phyloP scores from a whole-genome alignment of 2,113 vertebrate genomes.

The Passer domesticus region DNA sequence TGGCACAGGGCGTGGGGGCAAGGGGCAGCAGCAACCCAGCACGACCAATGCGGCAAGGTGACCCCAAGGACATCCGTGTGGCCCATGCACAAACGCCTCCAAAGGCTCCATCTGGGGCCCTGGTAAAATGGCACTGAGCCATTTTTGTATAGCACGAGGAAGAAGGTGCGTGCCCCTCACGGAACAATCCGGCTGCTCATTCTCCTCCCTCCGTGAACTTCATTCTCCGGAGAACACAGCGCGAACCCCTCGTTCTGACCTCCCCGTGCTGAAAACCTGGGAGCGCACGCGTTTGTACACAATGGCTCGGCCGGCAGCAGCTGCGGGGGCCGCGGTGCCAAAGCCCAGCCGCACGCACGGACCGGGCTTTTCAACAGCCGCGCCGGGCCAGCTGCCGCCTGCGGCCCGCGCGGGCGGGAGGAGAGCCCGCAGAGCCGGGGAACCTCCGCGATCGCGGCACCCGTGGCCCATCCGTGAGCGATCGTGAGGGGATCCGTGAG shows the following conservation, averaged over 20 bases:
- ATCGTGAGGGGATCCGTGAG: too few relatives aligned
- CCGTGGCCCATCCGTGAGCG: background rate
- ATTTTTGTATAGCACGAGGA: background rate
- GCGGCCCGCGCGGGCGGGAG: background rate
- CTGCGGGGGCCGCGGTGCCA: background rate
- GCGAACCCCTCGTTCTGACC: rapidly evolving
- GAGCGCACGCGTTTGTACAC: background rate
- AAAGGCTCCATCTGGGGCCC: background rate
- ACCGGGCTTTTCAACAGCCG: background rate
- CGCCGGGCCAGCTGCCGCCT: background rate
- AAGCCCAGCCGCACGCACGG: background rate
- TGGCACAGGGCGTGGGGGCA: rapidly evolving
- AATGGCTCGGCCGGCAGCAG: background rate
- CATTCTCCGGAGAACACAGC: rapidly evolving
- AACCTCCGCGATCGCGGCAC: background rate
- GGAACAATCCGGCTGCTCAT: rapidly evolving
- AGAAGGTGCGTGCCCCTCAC: rapidly evolving
- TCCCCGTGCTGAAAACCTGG: too few relatives aligned
- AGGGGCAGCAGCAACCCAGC: background rate
- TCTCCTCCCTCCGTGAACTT: background rate
- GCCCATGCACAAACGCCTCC: background rate
- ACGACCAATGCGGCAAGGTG: background rate
- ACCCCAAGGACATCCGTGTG: background rate
- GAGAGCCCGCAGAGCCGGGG: background rate
- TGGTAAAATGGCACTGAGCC: background rate